A percentile compares a stretch with the other conserved stretches of the same genome.
Conservation (phyloP, 2,797 vertebrate genomes). For the Muscicapa comitata region DNA sequence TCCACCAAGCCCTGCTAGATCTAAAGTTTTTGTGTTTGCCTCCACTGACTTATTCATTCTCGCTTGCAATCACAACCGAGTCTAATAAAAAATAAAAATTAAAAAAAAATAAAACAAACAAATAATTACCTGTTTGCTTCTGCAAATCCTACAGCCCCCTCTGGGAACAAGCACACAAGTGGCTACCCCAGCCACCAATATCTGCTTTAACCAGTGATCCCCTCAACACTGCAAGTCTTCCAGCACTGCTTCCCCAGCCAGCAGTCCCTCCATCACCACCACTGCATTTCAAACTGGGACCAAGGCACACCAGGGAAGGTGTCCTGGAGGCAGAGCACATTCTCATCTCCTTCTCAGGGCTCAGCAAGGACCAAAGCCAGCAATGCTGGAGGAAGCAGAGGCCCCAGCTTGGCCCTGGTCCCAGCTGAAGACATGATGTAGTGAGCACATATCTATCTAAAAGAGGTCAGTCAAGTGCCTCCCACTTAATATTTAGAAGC, state of each 20-base stretch:
- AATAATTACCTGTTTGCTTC: background rate
- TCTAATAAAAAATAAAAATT: background rate
- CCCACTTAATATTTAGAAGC: constrained; percentile 41
- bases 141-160: background rate
- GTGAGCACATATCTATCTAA: background rate
- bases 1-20: background rate
- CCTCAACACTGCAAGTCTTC: background rate
- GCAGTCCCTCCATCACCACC: background rate
- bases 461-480: constrained; percentile 29
- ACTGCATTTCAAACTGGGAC: background rate
- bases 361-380: background rate
- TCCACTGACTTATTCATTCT: background rate
- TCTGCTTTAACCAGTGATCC: background rate
- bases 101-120: background rate
- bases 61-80: background rate
- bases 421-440: background rate
- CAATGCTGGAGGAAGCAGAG: background rate
- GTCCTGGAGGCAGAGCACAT: background rate
- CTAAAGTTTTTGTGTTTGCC: background rate
- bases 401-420: background rate
- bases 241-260: background rate
- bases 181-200: background rate
- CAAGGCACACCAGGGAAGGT: background rate
- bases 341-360: background rate
- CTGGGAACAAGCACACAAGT: background rate